Evolutionary conservation across 2,888 invertebrate genomes (phyloP), one percentile per base, ranked within the genome.

Genomic region (Stenurella melanura): DNA sequence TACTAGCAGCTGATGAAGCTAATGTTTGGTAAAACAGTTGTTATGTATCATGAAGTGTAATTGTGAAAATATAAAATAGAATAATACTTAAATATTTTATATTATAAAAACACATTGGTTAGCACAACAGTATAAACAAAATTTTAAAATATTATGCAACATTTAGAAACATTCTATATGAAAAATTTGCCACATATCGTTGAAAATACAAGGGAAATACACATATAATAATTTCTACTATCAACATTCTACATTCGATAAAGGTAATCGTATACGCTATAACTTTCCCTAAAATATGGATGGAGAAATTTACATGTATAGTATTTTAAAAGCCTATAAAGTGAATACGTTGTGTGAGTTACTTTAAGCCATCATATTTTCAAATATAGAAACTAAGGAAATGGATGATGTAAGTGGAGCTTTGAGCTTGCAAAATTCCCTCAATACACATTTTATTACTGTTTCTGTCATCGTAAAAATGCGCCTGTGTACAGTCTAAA

Each of bases 401-500:
- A 76, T 76, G 76, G 74, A 64, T 78, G 72, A 73, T 73, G 73
- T 73, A 73, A 78, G 74, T 78, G 74, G 76, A 76, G 74, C 74
- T 72, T 78, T 76, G 78, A 69, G 72, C 74, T 74, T 66, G 26
- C 26, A 54, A 68, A 54, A 66, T 56, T 68, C 54, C 67, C 67
- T 56, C 67, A 54, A 68, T 63, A 66, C 73, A 68, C 76, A 76
- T 76, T 73, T 73, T 76, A 76, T 68, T 76, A 72, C 72, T 72
- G 19, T 63, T 73, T 76, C 61, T 76, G 63, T 73, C 68, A 73
- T 42, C 66, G 75, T 73, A 75, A 75, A 66, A 67, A 63, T 73
- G 75, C 70, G 75, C n/a, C 15, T 63, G 30, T 26, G 61, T 63
- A 63, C 34, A 63, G 34, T 63, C 61, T 34, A 30, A 17, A 7